Percentiles rank a stretch among this genome's conserved stretches.
Conservation (phyloP, 2,888 invertebrate species). For the Cloeon dipterum region DNA sequence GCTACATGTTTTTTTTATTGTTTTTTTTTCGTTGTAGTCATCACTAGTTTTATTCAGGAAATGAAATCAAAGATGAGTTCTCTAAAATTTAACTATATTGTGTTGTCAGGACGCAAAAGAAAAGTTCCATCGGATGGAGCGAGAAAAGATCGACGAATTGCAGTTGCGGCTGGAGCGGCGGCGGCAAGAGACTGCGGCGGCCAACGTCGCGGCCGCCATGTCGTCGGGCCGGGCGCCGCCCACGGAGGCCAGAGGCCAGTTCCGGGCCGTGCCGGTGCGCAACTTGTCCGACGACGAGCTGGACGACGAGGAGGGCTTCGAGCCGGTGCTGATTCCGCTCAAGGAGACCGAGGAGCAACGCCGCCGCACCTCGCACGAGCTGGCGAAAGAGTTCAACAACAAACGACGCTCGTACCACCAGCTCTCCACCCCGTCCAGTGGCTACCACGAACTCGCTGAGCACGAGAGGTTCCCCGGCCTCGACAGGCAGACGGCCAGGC, state of each 20-base stretch:
- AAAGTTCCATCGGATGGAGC: constrained; percentile 58
- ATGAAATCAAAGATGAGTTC: no score
- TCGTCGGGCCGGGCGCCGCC: background rate
- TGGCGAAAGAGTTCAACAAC: constrained; percentile 23
- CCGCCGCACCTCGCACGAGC: constrained; percentile 20
- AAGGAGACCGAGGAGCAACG: constrained; percentile 22
- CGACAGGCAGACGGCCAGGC: constrained; percentile 22
- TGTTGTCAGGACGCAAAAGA: constrained; percentile 74
- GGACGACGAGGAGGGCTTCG: no score
- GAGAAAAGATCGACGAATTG: constrained; percentile 23
- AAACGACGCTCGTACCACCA: constrained; percentile 20
- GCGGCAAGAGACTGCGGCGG: constrained; percentile 1
- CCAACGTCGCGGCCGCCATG: background rate
- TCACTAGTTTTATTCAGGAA: no score
- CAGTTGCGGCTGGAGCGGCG: constrained; percentile 1
- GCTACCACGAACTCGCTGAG: constrained; percentile 26
- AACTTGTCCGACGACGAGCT: constrained; percentile 23
- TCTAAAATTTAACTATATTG: no score
- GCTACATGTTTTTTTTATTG: no score
- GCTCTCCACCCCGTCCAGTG: constrained; percentile 4
- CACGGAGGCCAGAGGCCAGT: background rate
- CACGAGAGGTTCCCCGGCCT: constrained; percentile 27
- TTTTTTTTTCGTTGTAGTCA: no score
- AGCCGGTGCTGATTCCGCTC: no score
- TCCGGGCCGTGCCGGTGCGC: background rate